Conservation (phyloP, 2,797 vertebrate species). For the Heliangelus exortis region DNA sequence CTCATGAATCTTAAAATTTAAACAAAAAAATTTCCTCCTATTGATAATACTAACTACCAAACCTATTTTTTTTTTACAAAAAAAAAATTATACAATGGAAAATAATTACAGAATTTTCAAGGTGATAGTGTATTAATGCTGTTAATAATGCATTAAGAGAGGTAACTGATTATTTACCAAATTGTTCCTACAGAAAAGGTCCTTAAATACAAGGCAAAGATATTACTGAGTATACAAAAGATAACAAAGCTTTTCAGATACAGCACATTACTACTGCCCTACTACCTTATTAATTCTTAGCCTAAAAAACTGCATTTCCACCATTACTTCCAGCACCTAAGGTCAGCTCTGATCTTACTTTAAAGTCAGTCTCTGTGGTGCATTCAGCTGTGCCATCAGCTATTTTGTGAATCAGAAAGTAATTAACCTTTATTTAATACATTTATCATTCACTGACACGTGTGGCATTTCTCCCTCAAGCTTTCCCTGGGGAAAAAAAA, state of each 20-base stretch:
- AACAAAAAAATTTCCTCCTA: not conserved
- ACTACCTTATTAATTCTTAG: not conserved
- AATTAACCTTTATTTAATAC: constrained; percentile 65
- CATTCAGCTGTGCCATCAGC: constrained; percentile 6
- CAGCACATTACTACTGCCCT: not conserved
- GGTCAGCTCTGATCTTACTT: constrained; percentile 1
- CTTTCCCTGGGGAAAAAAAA: not conserved
- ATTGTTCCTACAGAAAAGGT: not conserved
- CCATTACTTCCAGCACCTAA: not conserved
- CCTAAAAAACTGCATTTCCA: not conserved
- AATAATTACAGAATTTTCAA: not conserved
- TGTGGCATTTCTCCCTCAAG: constrained; percentile 22
- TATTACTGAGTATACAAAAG: not conserved
- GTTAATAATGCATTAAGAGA: not conserved
- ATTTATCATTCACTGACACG: constrained; percentile 51
- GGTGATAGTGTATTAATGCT: not conserved
- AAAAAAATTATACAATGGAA: not conserved
- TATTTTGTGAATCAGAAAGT: constrained; percentile 46
- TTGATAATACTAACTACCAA: not conserved
- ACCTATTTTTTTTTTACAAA: too few species aligned
- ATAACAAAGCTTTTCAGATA: not conserved
- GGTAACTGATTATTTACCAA: not conserved
- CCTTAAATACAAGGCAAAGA: not conserved
- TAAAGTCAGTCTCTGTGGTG: not conserved
- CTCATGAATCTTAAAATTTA: not conserved